Evolutionary conservation across 2,888 invertebrate species (phyloP).

Genomic region (Onchidella celtica): DNA sequence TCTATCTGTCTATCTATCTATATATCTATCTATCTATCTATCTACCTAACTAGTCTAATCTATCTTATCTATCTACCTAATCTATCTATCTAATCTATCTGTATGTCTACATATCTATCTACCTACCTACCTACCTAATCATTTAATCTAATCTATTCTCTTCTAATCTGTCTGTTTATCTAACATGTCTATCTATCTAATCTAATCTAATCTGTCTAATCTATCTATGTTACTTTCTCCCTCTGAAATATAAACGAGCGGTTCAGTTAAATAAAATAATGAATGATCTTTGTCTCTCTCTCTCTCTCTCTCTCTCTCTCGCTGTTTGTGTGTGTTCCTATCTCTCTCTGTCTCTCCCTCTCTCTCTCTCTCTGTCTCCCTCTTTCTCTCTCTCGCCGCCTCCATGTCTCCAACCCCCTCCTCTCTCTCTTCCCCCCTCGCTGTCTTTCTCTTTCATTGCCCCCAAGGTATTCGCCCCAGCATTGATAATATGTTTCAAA

Average conservation of each 20-base stretch:
- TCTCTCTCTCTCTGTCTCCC: not conserved
- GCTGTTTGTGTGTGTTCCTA: too few relatives aligned
- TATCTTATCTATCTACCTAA: not conserved
- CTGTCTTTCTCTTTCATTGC: not conserved
- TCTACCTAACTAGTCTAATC: constrained; percentile 6
- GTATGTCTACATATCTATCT: constrained; percentile 1
- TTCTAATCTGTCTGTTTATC: not conserved
- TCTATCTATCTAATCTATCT: not conserved
- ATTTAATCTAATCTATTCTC: not conserved
- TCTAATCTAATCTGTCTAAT: not conserved
- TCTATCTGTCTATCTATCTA: constrained; percentile 5
- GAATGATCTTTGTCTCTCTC: too few relatives aligned
- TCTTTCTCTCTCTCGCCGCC: not conserved
- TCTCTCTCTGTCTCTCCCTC: not conserved
- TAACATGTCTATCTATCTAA: not conserved
- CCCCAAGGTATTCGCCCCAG: not conserved
- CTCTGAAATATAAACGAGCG: too few relatives aligned
- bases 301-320: not conserved
- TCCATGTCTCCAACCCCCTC: too few relatives aligned
- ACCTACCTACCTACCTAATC: constrained; percentile 15
- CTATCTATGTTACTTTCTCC: too few relatives aligned
- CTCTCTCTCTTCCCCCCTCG: not conserved
- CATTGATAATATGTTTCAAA: too few relatives aligned
- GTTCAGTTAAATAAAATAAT: too few relatives aligned
- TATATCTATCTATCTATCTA: constrained; percentile 13